These are phyloP conservation scores for Takifugu ocellatus DNA, from an alignment of 2,797 vertebrate species.

Conservation along the genomic window DNA sequence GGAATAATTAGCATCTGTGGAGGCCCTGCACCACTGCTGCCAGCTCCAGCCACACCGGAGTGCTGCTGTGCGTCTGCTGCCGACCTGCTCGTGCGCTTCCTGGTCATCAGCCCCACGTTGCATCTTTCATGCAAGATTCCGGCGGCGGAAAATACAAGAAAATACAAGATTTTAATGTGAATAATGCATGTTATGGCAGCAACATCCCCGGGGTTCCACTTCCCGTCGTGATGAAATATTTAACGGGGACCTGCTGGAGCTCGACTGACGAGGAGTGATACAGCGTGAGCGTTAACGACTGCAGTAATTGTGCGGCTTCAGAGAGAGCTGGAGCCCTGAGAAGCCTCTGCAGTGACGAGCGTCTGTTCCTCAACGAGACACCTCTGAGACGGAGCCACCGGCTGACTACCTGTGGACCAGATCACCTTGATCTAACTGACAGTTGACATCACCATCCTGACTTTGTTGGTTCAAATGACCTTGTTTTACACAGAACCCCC, in stretches of 20 bases:
- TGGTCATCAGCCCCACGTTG: neutral
- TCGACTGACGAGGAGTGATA: constrained; percentile 28
- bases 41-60: too few species aligned
- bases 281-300: constrained; percentile 29
- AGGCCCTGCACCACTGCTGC: neutral
- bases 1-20: neutral
- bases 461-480: neutral
- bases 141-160: constrained; percentile 10
- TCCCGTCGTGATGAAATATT: constrained; percentile 56
- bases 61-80: constrained; percentile 4
- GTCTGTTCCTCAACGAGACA: neutral
- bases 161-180: constrained; percentile 36
- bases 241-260: constrained; percentile 30
- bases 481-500: neutral
- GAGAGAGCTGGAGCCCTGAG: constrained; percentile 8
- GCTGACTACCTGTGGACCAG: constrained; percentile 3
- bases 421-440: constrained; percentile 16
- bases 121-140: constrained; percentile 14
- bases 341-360: constrained; percentile 5
- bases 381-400: neutral
- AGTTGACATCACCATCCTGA: neutral
- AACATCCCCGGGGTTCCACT: constrained; percentile 40
- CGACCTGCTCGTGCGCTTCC: neutral
- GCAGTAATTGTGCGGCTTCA: constrained; percentile 13
- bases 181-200: constrained; percentile 40